These are phyloP conservation scores for Capromys pilorides DNA, from an alignment of 2,797 vertebrate genomes.

Conservation along the genomic window DNA sequence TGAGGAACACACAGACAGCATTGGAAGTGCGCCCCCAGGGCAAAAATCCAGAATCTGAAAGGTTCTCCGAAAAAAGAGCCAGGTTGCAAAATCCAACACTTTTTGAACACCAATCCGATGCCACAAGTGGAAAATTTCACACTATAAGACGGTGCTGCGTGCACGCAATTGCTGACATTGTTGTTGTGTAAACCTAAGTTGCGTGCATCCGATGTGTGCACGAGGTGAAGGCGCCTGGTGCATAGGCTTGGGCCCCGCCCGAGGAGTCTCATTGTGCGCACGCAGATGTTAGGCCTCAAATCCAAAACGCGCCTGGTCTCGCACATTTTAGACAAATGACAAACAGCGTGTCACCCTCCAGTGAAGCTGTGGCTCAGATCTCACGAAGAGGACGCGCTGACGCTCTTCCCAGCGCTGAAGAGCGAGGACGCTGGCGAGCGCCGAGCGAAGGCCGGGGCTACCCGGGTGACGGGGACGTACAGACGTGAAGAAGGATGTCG, in stretches of 20 bases:
- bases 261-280: background rate
- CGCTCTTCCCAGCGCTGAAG: background rate
- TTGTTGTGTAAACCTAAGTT: background rate
- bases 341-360: background rate
- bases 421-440: slow-evolving; percentile 1
- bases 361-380: background rate
- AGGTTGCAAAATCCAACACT: background rate
- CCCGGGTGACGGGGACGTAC: no score
- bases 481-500: background rate
- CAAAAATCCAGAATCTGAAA: background rate
- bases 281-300: background rate
- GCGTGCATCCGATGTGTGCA: background rate
- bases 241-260: background rate
- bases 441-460: slow-evolving; percentile 48
- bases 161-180: background rate
- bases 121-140: background rate
- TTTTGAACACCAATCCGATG: background rate
- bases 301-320: background rate
- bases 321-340: background rate
- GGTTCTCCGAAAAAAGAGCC: no score
- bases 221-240: background rate
- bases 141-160: background rate
- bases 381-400: slow-evolving; percentile 9
- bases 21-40: background rate
- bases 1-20: background rate